Evolutionary conservation across 2,113 vertebrate species (phyloP).

Genomic region (Pollimyrus isidori): DNA sequence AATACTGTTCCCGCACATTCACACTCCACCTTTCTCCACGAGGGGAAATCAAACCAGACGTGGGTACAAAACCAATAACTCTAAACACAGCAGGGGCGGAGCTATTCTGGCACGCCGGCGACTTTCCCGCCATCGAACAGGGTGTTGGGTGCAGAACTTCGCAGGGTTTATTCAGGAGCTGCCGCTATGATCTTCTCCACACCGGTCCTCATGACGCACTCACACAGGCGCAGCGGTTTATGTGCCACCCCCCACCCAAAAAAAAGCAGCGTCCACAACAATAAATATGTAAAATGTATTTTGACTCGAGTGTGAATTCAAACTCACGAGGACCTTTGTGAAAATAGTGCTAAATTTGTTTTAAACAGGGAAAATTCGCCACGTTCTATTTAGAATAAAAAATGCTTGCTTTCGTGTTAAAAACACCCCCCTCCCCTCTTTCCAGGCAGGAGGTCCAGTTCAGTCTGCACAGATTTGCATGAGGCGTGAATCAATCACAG

Average conservation of each 20-base stretch:
- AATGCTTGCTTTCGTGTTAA: neutral
- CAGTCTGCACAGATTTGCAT: conserved; percentile 42
- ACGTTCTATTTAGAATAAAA: neutral
- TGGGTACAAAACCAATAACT: conserved; percentile 49
- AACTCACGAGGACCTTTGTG: neutral
- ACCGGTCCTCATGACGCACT: neutral
- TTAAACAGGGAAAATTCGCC: neutral
- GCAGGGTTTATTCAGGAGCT: neutral
- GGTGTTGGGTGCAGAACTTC: neutral
- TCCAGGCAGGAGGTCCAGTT: conserved; percentile 46
- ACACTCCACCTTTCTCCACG: conserved; percentile 25
- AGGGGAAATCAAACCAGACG: conserved; percentile 47
- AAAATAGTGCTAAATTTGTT: neutral
- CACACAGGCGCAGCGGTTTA: neutral
- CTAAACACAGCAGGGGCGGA: conserved; percentile 14
- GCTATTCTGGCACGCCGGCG: neutral
- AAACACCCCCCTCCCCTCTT: neutral
- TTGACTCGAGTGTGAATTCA: neutral
- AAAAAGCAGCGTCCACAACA: neutral
- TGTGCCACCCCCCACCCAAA: conserved; percentile 16
- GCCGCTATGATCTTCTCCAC: neutral
- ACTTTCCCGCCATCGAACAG: neutral
- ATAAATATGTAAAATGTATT: neutral
- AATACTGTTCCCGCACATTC: conserved; percentile 53
- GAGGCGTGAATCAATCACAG: conserved; percentile 68